phyloP scores from a whole-genome alignment of 1,140 invertebrate genomes.

The Thaumetopoea pityocampa region DNA sequence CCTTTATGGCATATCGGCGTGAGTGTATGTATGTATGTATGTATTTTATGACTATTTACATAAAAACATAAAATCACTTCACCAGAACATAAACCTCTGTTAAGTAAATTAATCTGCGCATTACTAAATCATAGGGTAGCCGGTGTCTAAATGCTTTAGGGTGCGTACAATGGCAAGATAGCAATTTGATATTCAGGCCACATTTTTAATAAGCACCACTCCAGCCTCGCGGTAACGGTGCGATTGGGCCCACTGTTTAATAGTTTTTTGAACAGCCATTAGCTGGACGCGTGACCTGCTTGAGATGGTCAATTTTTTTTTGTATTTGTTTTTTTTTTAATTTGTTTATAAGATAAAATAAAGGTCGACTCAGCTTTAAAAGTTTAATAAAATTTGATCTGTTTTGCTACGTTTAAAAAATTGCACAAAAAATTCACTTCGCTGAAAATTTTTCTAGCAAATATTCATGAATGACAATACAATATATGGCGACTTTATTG shows the following conservation, averaged over 20 bases:
- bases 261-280: conserved; percentile 56
- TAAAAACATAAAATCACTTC: not conserved
- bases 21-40: too few species aligned
- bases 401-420: too few species aligned
- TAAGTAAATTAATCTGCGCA: conserved; percentile 17
- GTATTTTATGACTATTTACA: too few species aligned
- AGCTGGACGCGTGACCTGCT: conserved; percentile 26
- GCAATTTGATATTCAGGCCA: conserved; percentile 76
- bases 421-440: too few species aligned
- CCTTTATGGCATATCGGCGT: too few species aligned
- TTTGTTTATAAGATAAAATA: not conserved
- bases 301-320: conserved; percentile 9
- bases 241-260: conserved; percentile 55
- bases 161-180: conserved; percentile 67
- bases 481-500: too few species aligned
- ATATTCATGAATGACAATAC: too few species aligned
- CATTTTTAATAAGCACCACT: conserved; percentile 73
- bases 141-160: conserved; percentile 31
- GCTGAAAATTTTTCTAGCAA: too few species aligned
- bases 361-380: too few species aligned
- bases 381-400: too few species aligned
- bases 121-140: conserved; percentile 47
- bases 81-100: not conserved
- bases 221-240: conserved; percentile 41
- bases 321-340: not conserved